Evolutionary conservation across 2,797 vertebrate genomes (phyloP), one percentile per base, ranked within the genome.

Genomic region (Siniperca undulata): DNA sequence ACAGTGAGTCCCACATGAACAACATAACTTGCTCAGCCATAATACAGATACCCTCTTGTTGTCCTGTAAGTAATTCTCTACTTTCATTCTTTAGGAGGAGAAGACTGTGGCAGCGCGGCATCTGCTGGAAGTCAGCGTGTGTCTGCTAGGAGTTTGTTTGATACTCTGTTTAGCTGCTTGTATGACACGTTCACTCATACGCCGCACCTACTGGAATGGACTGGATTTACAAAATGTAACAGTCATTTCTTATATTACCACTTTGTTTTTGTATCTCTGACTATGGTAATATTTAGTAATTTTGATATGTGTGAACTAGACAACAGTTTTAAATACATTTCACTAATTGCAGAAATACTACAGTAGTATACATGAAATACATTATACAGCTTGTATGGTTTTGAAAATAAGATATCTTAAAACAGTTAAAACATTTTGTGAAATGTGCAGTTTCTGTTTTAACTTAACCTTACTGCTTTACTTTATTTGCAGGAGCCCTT

Each of bases 121-220:
- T 89, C 81, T 96, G 72, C 58, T 96, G 68, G 88, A 95, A 87
- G 91, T 91, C 80, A 92, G 94, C 59, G 67, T 88, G 70, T 89
- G 78, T 62, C 93, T 97, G 60, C 78, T 96, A 19, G 84, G 65
- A 71, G 44, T 96, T 77, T 96, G 95, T 91, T 74, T 92, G 40
- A 72, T 95, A 8, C 81, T 96, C 56, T 95, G 90, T 87, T 58
- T 95, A 68, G 71, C 84, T 80, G 93, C 87, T 48, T 88, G 85
- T 66, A 60, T 94, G 71, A 88, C 86, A 86, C 86, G 74, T 74
- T 89, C 88, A 16, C 75, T 75, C 1, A 78, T 81, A n/a, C 80
- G 74, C 1, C 89, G 70, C 38, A 30, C 86, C 70, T 81, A 90
- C 0, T 86, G 77, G 76, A 92, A 86, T 22, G 91, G 81, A 76